Evolutionary conservation across 2,113 vertebrate species (phyloP), one percentile per base, ranked within the genome.

Genomic region (Cyanistes caeruleus): DNA sequence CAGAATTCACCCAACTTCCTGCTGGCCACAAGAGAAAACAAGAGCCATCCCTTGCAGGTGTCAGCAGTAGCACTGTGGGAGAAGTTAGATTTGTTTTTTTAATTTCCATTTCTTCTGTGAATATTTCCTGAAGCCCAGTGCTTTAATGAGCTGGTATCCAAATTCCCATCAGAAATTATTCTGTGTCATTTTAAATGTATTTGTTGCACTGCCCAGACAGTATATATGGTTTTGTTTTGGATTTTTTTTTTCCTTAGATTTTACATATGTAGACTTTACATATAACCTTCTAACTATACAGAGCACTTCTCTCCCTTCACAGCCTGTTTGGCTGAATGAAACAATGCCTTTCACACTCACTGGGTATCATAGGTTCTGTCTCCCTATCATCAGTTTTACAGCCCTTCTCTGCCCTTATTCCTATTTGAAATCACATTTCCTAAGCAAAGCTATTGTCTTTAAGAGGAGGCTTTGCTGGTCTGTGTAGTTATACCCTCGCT

Each of bases 141-240:
- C 7, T 82, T 75, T 51, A 70, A 58, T 43, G 11, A 46, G 15
- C 12, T 17, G 43, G 9, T 23, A 68, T 55, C 18, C 56, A 46
- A 43, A 20, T 63, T 67, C 39, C 16, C 15, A 63, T 11, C 12
- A 72, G 23, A 78, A 75, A 67, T 81, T 72, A 65, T 67, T 75
- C 23, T 87, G 35, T 18, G 15, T 4, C 18, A 67, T 70, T 70
- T 60, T 59, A 51, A 33, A 43, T 30, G 0, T 10, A 23, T 55
- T 83, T 86, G 1, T 83, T 67, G 20, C 55, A 35, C 4, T 56
- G 14, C 2, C 7, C 20, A 53, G 24, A 39, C 2, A 52, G 58
- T 31, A 20, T 10, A 39, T 41, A 33, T 13, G 22, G 6, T 5
- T 62, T 55, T 41, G 6, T 10, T 65, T 51, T 5, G 0, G 39